phyloP scores from a whole-genome alignment of 53 echinoderm and acorn worm species.

The Luidia sarsii region DNA sequence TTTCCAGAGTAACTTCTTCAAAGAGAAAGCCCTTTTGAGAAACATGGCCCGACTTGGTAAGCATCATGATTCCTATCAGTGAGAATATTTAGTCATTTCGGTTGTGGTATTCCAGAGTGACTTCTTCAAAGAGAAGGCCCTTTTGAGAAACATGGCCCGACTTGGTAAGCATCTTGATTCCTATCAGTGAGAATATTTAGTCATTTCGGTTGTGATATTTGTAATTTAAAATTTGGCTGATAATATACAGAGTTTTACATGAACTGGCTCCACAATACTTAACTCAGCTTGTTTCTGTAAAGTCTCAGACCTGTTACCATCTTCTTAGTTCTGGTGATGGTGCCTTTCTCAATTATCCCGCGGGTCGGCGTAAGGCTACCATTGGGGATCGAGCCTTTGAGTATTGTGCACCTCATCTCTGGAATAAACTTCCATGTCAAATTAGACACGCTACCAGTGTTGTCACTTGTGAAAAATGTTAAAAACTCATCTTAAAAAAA shows the following conservation, averaged over 20 bases:
- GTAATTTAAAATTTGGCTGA: neutral
- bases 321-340: too few relatives aligned
- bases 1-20: constrained; percentile 26
- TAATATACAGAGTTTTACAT: neutral
- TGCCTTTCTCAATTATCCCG: too few relatives aligned
- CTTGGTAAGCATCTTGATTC: constrained; percentile 41
- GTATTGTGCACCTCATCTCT: too few relatives aligned
- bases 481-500: too few relatives aligned
- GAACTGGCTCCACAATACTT: too few relatives aligned
- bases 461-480: neutral
- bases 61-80: neutral
- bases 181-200: neutral
- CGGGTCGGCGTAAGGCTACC: too few relatives aligned
- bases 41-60: constrained; percentile 58
- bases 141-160: constrained; percentile 36
- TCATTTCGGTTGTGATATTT: constrained; percentile 59
- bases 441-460: too few relatives aligned
- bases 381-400: too few relatives aligned
- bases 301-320: too few relatives aligned
- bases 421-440: too few relatives aligned
- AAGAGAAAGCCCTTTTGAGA: neutral
- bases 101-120: constrained; percentile 37
- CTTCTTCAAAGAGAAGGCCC: constrained; percentile 1
- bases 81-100: constrained; percentile 32
- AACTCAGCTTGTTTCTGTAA: too few relatives aligned